These are phyloP conservation scores for Aulostomus chinensis DNA, from an alignment of 2,797 vertebrate species.

Conservation along the genomic window DNA sequence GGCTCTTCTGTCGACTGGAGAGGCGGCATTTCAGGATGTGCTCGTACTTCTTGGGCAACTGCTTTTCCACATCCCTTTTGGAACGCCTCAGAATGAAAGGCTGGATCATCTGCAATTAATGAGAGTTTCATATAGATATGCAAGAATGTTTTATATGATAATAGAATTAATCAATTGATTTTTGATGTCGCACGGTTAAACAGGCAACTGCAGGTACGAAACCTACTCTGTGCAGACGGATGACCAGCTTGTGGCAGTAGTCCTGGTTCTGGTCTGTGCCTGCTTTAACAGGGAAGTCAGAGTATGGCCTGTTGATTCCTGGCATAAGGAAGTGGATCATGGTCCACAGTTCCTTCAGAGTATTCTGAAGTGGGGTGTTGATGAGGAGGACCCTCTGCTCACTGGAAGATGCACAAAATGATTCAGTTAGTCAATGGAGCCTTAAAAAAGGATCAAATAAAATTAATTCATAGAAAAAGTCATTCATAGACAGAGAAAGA, in stretches of 20 bases:
- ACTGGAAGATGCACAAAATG: constrained; percentile 67
- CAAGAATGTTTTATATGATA: too few species aligned
- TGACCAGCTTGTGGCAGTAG: constrained; percentile 94
- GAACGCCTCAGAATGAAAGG: constrained; percentile 91
- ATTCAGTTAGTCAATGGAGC: not conserved
- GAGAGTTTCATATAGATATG: too few species aligned
- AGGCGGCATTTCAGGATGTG: constrained; percentile 91
- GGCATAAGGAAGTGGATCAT: constrained; percentile 93
- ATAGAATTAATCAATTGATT: too few species aligned
- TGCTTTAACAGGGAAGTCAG: constrained; percentile 90
- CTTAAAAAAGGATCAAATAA: not conserved
- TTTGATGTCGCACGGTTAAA: not conserved
- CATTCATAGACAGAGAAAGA: not conserved
- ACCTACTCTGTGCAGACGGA: constrained; percentile 90
- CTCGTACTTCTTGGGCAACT: constrained; percentile 91
- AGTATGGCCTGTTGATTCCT: constrained; percentile 87
- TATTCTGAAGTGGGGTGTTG: constrained; percentile 90
- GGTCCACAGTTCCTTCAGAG: constrained; percentile 91
- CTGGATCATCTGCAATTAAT: constrained; percentile 86
- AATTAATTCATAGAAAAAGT: not conserved
- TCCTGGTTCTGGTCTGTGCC: constrained; percentile 94
- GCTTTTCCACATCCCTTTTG: constrained; percentile 91
- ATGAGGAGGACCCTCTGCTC: constrained; percentile 91
- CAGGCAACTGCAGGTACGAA: not conserved
- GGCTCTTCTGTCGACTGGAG: constrained; percentile 86